Conservation (phyloP, 2,113 vertebrate genomes). For the Aldabrachelys gigantea region DNA sequence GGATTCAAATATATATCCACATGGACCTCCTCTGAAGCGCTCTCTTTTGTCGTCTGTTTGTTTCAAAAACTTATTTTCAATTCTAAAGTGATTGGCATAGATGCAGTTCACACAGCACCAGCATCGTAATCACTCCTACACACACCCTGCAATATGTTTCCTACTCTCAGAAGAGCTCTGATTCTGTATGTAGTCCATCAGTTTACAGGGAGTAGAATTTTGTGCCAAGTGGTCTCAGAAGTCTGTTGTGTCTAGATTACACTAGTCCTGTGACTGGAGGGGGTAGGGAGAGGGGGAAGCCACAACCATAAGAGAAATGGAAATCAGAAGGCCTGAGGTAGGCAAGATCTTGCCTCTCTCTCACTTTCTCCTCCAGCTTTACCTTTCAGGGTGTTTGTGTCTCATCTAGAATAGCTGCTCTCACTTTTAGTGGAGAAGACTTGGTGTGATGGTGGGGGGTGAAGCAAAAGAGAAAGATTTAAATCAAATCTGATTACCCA, state of each 20-base stretch:
- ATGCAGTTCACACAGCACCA: neutral
- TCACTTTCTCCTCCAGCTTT: neutral
- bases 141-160: neutral
- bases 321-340: neutral
- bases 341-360: neutral
- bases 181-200: neutral
- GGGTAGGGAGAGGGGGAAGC: neutral
- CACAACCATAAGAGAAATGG: neutral
- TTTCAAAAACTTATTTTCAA: neutral
- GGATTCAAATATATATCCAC: neutral
- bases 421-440: neutral
- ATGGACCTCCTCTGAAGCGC: neutral
- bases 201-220: neutral
- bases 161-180: neutral
- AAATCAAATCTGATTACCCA: constrained; percentile 48
- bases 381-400: neutral
- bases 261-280: neutral
- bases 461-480: constrained; percentile 62
- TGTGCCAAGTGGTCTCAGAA: neutral
- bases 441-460: constrained; percentile 43
- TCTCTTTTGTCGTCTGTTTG: neutral
- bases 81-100: neutral
- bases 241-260: neutral
- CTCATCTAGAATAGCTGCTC: neutral
- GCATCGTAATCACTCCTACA: neutral